Conservation (phyloP, 2,113 vertebrate genomes). For the Amblyopsis rosae region DNA sequence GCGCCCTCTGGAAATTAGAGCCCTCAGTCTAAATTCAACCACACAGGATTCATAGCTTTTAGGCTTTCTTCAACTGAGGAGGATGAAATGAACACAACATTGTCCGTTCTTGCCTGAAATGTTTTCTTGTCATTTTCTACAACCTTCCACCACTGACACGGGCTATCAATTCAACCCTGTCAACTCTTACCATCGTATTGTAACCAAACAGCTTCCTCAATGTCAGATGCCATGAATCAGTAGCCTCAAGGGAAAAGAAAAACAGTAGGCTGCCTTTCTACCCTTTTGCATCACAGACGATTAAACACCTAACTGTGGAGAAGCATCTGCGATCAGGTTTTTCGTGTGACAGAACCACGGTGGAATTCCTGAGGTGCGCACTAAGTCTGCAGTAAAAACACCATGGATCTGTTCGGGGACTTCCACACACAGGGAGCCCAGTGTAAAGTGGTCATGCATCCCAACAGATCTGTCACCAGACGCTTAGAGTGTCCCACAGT, state of each 20-base stretch:
- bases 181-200: too few species aligned
- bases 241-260: slow-evolving; percentile 14
- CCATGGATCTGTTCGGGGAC: slow-evolving; percentile 38
- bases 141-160: too few species aligned
- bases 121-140: too few species aligned
- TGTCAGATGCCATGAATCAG: background rate
- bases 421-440: slow-evolving; percentile 58
- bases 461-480: slow-evolving; percentile 71
- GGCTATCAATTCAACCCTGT: too few species aligned
- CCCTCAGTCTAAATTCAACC: too few species aligned
- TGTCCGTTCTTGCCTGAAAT: too few species aligned
- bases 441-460: slow-evolving; percentile 75
- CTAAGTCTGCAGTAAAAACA: slow-evolving; percentile 75
- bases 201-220: too few species aligned
- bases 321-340: slow-evolving; percentile 58
- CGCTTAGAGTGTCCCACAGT: slow-evolving; percentile 64
- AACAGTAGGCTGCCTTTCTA: background rate
- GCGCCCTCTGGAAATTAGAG: too few species aligned
- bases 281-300: slow-evolving; percentile 37
- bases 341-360: slow-evolving; percentile 69
- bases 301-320: slow-evolving; percentile 51
- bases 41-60: too few species aligned
- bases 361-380: slow-evolving; percentile 73
- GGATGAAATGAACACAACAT: too few species aligned
- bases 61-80: too few species aligned